Percentiles rank a stretch among this genome's conserved stretches.
These are phyloP conservation scores for Melanerpes aurifrons DNA, from an alignment of 2,113 vertebrate species.

Conservation along the genomic window DNA sequence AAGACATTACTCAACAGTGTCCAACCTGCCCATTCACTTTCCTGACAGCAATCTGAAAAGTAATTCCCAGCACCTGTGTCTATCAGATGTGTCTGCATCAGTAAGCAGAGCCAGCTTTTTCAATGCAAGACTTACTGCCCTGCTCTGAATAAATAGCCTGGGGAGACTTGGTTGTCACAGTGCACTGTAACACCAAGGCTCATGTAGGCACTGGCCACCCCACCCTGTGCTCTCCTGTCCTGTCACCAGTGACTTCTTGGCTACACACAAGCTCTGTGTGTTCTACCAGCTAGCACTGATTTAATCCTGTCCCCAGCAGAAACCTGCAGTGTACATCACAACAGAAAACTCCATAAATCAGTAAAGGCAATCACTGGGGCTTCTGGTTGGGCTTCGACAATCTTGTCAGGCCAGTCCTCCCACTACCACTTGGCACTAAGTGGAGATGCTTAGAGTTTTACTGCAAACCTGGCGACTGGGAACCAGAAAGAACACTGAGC, in stretches of 20 bases:
- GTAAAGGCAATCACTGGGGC: neutral
- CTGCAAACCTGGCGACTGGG: neutral
- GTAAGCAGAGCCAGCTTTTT: neutral
- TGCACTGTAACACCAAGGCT: neutral
- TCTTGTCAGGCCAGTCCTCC: neutral
- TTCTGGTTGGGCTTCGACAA: neutral
- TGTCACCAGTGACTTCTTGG: neutral
- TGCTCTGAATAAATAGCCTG: neutral
- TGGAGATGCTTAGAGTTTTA: neutral
- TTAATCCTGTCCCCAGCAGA: neutral
- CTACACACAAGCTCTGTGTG: neutral
- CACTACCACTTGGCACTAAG: neutral
- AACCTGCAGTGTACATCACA: neutral
- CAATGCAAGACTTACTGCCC: neutral
- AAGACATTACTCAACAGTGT: neutral
- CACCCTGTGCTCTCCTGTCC: neutral
- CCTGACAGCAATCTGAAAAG: neutral
- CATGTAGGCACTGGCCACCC: neutral
- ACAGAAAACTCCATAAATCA: neutral
- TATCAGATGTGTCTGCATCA: no score
- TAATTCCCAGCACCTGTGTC: neutral
- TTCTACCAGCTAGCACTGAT: neutral
- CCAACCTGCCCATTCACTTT: neutral
- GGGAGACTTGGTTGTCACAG: neutral
- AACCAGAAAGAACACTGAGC: neutral